Percentiles rank a stretch among this genome's conserved stretches.
Evolutionary conservation across 2,888 invertebrate species (phyloP).

Genomic region (Minunthozetes semirufus): DNA sequence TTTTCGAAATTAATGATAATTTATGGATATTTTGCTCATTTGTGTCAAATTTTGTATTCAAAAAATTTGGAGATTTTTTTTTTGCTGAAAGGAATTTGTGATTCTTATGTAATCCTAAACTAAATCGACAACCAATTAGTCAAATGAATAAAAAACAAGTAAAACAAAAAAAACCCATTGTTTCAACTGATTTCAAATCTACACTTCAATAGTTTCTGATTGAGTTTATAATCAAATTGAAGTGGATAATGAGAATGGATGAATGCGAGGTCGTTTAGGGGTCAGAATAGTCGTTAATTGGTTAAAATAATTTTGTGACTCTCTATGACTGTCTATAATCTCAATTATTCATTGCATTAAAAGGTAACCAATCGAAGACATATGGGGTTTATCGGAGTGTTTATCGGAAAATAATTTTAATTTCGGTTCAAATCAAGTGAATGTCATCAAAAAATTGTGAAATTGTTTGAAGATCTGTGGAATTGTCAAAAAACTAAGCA

Average conservation of each 20-base stretch:
- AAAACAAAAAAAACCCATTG: not conserved
- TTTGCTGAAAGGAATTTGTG: not conserved
- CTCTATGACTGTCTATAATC: not conserved
- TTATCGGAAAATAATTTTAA: not conserved
- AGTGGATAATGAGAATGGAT: not conserved
- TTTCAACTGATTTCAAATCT: not conserved
- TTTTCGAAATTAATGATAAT: too few relatives aligned
- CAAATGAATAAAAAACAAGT: not conserved
- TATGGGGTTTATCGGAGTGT: not conserved
- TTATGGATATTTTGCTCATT: too few relatives aligned
- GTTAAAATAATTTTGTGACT: not conserved
- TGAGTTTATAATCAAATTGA: not conserved
- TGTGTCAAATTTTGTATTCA: too few relatives aligned
- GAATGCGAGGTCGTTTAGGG: not conserved
- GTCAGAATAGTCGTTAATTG: not conserved
- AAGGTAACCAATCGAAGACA: not conserved
- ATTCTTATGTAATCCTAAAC: not conserved
- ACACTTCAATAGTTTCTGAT: not conserved
- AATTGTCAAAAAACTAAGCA: not conserved
- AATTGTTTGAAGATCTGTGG: not conserved
- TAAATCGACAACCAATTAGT: not conserved
- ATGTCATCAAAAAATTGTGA: not conserved
- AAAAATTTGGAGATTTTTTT: not conserved
- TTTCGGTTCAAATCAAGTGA: not conserved
- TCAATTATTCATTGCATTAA: not conserved